Evolutionary conservation across 2,888 invertebrate genomes (phyloP).

Genomic region (Eupithecia subumbrata): DNA sequence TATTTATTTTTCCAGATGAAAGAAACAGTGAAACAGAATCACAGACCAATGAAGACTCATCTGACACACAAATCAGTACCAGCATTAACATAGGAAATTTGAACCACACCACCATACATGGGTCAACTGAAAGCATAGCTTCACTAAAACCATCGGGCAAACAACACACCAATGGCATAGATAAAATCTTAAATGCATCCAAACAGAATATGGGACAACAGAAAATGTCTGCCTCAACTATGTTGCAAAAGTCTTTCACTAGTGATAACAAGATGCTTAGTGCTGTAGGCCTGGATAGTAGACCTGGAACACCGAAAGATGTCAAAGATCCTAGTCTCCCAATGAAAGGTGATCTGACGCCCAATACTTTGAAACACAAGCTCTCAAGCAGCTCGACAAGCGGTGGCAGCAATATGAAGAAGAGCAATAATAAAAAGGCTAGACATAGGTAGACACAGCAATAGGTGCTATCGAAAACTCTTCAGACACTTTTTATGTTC

Average conservation of each 20-base stretch:
- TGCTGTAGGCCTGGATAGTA: constrained; percentile 73
- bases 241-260: constrained; percentile 73
- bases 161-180: constrained; percentile 79
- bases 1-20: constrained; percentile 84
- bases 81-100: constrained; percentile 73
- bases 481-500: background rate
- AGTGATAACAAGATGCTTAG: constrained; percentile 75
- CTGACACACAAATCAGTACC: constrained; percentile 86
- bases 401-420: constrained; percentile 87
- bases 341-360: constrained; percentile 71
- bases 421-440: constrained; percentile 91
- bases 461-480: background rate
- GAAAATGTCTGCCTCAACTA: constrained; percentile 65
- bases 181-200: constrained; percentile 70
- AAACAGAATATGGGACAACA: constrained; percentile 72
- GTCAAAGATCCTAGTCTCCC: constrained; percentile 67
- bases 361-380: constrained; percentile 82
- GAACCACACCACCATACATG: constrained; percentile 80
- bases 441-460: constrained; percentile 86
- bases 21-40: constrained; percentile 95
- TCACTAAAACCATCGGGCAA: constrained; percentile 78
- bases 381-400: constrained; percentile 64
- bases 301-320: constrained; percentile 80
- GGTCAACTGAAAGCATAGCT: constrained; percentile 78
- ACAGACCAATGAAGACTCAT: constrained; percentile 90